phyloP scores from a whole-genome alignment of 2,113 vertebrate species.

The Chunga burmeisteri region DNA sequence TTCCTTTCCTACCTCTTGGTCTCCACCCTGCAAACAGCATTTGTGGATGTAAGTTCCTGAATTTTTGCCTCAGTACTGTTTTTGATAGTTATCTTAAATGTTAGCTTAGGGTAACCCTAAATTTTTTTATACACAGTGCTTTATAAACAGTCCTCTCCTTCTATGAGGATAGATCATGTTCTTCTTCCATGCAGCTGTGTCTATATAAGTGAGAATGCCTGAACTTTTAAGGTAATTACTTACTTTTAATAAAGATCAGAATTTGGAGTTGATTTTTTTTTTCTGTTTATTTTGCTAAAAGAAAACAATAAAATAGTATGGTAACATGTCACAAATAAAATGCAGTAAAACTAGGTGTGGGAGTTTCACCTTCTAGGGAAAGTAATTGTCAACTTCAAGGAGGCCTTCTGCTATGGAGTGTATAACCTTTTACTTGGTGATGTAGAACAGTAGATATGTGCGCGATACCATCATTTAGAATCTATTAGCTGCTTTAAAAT shows the following conservation, averaged over 20 bases:
- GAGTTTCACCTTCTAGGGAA: background rate
- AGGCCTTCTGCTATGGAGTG: background rate
- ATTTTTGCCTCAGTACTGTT: background rate
- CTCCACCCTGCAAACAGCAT: background rate
- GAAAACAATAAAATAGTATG: background rate
- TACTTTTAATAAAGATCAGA: background rate
- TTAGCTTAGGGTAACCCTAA: background rate
- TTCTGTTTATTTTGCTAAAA: background rate
- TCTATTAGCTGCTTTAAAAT: background rate
- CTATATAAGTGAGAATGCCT: background rate
- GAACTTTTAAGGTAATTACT: background rate
- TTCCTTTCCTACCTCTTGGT: background rate
- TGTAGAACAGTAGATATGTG: background rate
- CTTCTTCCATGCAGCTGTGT: background rate
- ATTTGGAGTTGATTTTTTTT: background rate
- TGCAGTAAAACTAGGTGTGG: background rate
- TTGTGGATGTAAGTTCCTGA: background rate
- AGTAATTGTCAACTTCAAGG: background rate
- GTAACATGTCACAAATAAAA: background rate
- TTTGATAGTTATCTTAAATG: background rate
- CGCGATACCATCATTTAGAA: background rate
- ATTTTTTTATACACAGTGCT: background rate
- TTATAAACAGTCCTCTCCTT: background rate
- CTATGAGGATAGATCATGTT: rapidly evolving
- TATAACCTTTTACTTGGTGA: background rate